phyloP scores from a whole-genome alignment of 2,113 vertebrate species.

The Lipotes vexillifer region DNA sequence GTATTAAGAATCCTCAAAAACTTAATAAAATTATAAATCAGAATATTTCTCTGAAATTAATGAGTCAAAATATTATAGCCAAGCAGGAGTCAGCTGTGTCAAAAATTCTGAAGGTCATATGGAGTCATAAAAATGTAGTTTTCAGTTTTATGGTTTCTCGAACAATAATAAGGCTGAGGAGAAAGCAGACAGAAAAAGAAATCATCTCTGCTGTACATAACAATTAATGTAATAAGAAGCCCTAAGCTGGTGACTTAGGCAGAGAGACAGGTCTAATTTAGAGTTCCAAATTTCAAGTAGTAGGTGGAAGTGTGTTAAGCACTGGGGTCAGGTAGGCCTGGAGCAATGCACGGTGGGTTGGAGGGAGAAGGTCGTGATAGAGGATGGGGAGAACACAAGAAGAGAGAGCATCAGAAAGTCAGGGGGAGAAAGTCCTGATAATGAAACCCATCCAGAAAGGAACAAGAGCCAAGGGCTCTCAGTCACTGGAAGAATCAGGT shows the following conservation, averaged over 20 bases:
- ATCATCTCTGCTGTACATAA: neutral
- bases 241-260: slow-evolving; percentile 13
- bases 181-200: slow-evolving; percentile 36
- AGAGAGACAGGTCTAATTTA: slow-evolving; percentile 27
- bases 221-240: slow-evolving; percentile 61
- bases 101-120: slow-evolving; percentile 82
- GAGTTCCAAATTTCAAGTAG: neutral
- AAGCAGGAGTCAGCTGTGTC: slow-evolving; percentile 74
- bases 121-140: slow-evolving; percentile 77
- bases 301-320: neutral
- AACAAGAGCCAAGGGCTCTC: neutral
- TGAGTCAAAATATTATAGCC: slow-evolving; percentile 82
- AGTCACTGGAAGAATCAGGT: neutral
- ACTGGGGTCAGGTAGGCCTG: neutral
- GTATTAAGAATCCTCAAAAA: slow-evolving; percentile 79
- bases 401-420: neutral
- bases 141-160: slow-evolving; percentile 75
- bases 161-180: slow-evolving; percentile 73
- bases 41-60: slow-evolving; percentile 82
- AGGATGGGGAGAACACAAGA: neutral
- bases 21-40: slow-evolving; percentile 83
- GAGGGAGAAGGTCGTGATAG: neutral
- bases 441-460: neutral
- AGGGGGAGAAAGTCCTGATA: neutral
- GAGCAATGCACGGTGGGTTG: neutral